Evolutionary conservation across 2,113 vertebrate species (phyloP).

Genomic region (Pelvicachromis taeniatus): DNA sequence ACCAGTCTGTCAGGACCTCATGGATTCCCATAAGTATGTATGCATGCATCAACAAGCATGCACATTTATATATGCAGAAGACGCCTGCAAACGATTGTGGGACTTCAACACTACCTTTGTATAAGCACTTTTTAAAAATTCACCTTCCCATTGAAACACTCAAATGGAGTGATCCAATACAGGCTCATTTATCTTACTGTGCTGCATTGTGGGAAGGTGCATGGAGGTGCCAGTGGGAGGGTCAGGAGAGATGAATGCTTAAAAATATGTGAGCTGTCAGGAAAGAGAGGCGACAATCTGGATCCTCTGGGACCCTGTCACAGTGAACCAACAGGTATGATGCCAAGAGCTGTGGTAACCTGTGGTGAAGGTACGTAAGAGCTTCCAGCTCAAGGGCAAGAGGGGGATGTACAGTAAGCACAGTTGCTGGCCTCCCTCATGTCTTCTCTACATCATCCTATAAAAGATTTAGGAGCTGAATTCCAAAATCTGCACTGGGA

Average conservation of each 20-base stretch:
- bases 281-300: conserved; percentile 54
- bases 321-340: conserved; percentile 6
- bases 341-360: conserved; percentile 11
- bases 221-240: background rate
- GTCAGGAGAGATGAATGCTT: conserved; percentile 57
- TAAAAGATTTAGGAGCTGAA: background rate
- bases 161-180: background rate
- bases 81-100: background rate
- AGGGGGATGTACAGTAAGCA: background rate
- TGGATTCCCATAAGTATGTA: background rate
- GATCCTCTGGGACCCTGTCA: conserved; percentile 28
- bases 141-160: background rate
- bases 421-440: background rate
- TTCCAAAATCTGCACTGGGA: conserved; percentile 7
- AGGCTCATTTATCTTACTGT: conserved; percentile 43
- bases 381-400: conserved; percentile 41
- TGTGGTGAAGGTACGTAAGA: background rate
- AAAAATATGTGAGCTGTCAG: conserved; percentile 24
- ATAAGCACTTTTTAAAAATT: background rate
- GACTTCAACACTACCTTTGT: background rate
- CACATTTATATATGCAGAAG: background rate
- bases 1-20: background rate
- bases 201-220: conserved; percentile 41
- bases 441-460: background rate
- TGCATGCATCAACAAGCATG: background rate